These are phyloP conservation scores for Sebastiscus tertius DNA, from an alignment of 2,797 vertebrate species.

Conservation along the genomic window DNA sequence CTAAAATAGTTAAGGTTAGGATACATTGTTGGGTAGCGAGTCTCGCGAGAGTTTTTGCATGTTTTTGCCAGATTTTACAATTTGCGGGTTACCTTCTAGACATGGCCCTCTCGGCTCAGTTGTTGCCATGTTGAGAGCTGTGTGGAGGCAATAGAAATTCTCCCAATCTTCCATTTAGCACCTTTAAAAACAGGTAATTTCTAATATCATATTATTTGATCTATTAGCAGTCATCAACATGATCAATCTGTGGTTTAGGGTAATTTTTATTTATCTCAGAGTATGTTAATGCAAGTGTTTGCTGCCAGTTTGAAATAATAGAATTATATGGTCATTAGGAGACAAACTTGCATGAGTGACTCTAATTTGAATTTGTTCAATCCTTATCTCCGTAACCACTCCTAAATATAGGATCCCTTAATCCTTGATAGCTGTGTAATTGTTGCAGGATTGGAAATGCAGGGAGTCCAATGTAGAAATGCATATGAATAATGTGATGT, in stretches of 20 bases:
- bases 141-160: too few species aligned
- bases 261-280: conserved; percentile 30
- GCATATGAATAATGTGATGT: conserved; percentile 70
- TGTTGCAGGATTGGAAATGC: conserved; percentile 69
- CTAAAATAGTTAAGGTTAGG: too few species aligned
- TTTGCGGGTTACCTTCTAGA: too few species aligned
- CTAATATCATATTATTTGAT: not conserved
- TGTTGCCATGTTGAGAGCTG: too few species aligned
- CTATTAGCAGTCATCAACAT: conserved; percentile 2
- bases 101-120: too few species aligned
- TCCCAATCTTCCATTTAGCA: too few species aligned
- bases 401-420: conserved; percentile 70
- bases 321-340: conserved; percentile 41
- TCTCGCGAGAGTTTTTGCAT: too few species aligned
- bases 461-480: conserved; percentile 60
- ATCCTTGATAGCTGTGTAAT: conserved; percentile 73
- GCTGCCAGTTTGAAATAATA: conserved; percentile 25
- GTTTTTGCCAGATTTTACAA: too few species aligned
- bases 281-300: conserved; percentile 2
- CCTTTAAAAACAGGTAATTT: not conserved
- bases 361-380: conserved; percentile 64
- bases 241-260: conserved; percentile 20
- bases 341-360: conserved; percentile 29
- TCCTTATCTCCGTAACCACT: conserved; percentile 62
- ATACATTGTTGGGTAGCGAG: too few species aligned